phyloP scores from a whole-genome alignment of 2,113 vertebrate genomes.

The Probosciger aterrimus region DNA sequence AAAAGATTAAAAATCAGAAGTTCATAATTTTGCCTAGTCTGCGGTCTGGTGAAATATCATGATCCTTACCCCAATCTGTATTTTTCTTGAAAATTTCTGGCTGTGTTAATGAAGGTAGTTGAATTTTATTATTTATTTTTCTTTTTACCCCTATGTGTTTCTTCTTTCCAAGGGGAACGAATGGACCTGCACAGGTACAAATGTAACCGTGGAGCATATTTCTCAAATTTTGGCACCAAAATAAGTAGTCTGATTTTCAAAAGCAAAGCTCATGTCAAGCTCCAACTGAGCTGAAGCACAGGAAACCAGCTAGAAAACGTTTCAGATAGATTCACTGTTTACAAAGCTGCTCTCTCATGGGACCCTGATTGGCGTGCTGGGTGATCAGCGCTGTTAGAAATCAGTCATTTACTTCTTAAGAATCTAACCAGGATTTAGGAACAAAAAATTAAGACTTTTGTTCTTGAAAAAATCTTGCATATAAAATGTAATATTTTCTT shows the following conservation, averaged over 20 bases:
- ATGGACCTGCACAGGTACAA: background rate
- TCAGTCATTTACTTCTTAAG: background rate
- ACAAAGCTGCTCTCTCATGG: background rate
- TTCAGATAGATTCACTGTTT: background rate
- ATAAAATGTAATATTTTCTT: background rate
- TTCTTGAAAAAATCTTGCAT: background rate
- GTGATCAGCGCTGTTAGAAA: background rate
- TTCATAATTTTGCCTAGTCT: background rate
- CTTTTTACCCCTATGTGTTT: background rate
- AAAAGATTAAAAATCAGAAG: slow-evolving; percentile 41
- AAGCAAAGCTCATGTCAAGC: background rate
- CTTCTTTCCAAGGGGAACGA: background rate
- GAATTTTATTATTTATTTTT: background rate
- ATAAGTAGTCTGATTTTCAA: background rate
- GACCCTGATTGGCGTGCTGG: rapidly evolving
- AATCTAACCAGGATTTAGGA: background rate
- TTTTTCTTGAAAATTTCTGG: background rate
- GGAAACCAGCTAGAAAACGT: background rate
- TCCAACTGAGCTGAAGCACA: background rate
- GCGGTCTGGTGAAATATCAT: background rate
- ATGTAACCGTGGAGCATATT: background rate
- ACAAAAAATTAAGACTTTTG: background rate
- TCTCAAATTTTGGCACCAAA: background rate
- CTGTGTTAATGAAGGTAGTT: background rate
- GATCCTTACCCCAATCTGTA: background rate